phyloP scores from a whole-genome alignment of 2,888 invertebrate genomes.

The Polyploca ridens region DNA sequence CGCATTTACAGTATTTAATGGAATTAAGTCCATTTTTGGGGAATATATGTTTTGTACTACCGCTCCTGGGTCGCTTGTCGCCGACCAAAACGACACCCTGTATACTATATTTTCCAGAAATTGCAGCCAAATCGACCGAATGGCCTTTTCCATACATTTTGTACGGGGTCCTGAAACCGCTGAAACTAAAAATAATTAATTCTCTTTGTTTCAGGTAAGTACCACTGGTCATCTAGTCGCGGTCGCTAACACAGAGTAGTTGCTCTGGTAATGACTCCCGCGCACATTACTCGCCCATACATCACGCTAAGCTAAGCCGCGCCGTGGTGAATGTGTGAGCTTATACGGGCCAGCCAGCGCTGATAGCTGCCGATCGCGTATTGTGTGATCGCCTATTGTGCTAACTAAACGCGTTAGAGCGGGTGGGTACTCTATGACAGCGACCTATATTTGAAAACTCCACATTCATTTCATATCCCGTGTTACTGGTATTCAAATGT shows the following conservation, averaged over 20 bases:
- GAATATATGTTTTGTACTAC: no score
- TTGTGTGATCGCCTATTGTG: constrained; percentile 4
- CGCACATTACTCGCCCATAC: background rate
- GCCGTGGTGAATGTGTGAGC: background rate
- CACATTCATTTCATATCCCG: no score
- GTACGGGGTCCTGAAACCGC: no score
- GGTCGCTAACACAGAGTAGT: background rate
- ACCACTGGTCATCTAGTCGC: background rate
- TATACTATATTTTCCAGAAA: no score
- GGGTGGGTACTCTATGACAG: background rate
- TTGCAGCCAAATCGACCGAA: no score
- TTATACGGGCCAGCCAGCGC: background rate
- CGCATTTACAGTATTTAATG: no score
- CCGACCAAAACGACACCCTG: no score
- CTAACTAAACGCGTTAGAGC: background rate
- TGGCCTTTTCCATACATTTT: no score
- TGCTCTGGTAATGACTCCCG: background rate
- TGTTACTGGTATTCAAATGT: no score
- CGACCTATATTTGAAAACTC: background rate
- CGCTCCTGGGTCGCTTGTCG: no score
- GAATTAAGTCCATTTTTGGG: no score
- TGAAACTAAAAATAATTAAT: background rate
- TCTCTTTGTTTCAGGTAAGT: no score
- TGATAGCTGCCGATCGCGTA: constrained; percentile 9
- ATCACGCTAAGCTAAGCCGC: background rate